phyloP scores from a whole-genome alignment of 2,113 vertebrate genomes.

The Bombycilla garrulus region DNA sequence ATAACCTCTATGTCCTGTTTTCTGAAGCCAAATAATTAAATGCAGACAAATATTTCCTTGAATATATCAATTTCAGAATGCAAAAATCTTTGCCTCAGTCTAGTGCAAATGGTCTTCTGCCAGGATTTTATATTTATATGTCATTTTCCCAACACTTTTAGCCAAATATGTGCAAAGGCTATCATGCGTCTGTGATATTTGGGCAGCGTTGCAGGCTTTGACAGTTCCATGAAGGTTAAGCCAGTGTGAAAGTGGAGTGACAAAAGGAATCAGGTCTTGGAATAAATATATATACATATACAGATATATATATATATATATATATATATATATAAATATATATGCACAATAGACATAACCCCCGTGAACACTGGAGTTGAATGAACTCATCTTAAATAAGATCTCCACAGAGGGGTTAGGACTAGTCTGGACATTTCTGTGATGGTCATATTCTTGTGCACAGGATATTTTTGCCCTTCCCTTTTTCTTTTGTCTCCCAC shows the following conservation, averaged over 20 bases:
- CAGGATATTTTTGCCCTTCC: background rate
- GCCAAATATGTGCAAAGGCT: background rate
- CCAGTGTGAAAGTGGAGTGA: background rate
- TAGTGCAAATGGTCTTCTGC: background rate
- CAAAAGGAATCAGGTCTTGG: background rate
- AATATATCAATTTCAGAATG: background rate
- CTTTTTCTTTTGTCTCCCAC: background rate
- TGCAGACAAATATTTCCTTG: background rate
- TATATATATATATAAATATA: no score
- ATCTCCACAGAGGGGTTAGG: background rate
- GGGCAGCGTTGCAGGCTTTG: background rate
- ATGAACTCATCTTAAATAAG: background rate
- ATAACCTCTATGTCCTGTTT: background rate
- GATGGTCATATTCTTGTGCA: background rate
- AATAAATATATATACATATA: background rate
- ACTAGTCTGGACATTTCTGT: rapidly evolving
- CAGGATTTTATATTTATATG: background rate
- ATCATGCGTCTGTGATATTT: background rate
- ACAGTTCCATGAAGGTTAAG: background rate
- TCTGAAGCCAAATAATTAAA: background rate
- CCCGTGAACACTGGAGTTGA: background rate
- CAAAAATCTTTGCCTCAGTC: background rate
- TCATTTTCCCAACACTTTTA: background rate
- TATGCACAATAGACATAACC: background rate
- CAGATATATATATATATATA: no score